phyloP scores from a whole-genome alignment of 1,140 invertebrate species.

The Whitmania pigra region DNA sequence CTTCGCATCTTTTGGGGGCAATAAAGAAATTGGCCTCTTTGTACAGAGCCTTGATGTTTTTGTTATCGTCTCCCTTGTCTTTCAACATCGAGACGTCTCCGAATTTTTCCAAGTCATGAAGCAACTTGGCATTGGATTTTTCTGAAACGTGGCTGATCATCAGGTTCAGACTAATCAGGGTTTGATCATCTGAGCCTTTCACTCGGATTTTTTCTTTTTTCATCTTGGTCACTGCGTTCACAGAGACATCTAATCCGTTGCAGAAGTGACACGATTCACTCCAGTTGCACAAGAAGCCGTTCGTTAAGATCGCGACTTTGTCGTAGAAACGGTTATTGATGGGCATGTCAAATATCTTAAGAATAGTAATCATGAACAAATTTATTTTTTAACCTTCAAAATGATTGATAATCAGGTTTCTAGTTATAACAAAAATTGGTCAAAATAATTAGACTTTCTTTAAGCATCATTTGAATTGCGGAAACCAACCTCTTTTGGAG shows the following conservation, averaged over 20 bases:
- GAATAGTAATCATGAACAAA: neutral
- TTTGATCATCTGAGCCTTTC: neutral
- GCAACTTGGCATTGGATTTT: neutral
- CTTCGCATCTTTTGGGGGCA: constrained; percentile 18
- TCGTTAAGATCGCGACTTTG: neutral
- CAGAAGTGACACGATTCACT: neutral
- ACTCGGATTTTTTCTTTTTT: neutral
- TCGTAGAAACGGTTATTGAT: constrained; percentile 2
- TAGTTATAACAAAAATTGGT: too few relatives aligned
- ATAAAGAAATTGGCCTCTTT: constrained; percentile 6
- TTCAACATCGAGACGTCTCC: neutral
- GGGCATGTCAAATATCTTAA: constrained; percentile 6
- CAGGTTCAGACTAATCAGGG: neutral
- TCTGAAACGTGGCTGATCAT: neutral
- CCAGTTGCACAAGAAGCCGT: constrained; percentile 4
- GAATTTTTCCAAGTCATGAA: neutral
- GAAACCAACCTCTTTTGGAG: constrained; percentile 9
- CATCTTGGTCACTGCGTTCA: neutral
- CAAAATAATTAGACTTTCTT: too few relatives aligned
- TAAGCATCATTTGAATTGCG: too few relatives aligned
- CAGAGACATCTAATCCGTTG: neutral
- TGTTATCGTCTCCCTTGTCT: constrained; percentile 1
- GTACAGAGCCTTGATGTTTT: neutral
- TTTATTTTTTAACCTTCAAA: neutral
- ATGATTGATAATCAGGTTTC: too few relatives aligned